A percentile compares a stretch with the other conserved stretches of the same genome.
Evolutionary conservation across 2,113 vertebrate genomes (phyloP).

Genomic region (Illadopsis cleaveri): DNA sequence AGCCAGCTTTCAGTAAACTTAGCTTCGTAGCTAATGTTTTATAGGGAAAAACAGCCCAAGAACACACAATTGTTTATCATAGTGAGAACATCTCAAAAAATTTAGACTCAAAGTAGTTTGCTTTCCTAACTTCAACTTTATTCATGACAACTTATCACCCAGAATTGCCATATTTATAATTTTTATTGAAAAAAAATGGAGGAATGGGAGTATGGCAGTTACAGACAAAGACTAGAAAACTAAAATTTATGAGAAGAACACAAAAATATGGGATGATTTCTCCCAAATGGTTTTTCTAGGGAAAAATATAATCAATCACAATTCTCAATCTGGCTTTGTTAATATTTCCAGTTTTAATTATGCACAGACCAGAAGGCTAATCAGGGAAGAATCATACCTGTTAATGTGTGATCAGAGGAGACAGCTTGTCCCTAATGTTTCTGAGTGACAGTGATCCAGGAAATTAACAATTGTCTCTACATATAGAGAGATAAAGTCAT

Average conservation of each 20-base stretch:
- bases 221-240: background rate
- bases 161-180: background rate
- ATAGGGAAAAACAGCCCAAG: background rate
- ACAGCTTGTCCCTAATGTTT: background rate
- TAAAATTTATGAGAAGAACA: background rate
- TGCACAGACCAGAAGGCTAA: background rate
- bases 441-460: background rate
- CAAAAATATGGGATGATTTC: background rate
- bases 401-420: background rate
- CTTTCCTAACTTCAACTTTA: background rate
- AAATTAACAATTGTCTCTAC: background rate
- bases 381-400: background rate
- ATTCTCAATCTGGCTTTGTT: background rate
- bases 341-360: background rate
- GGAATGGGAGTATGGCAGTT: background rate
- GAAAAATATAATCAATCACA: background rate
- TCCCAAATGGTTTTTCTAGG: background rate
- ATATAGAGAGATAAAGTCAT: background rate
- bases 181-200: background rate
- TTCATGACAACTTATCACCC: background rate
- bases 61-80: background rate
- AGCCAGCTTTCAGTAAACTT: background rate
- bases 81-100: background rate
- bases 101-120: background rate
- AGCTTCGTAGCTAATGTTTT: background rate